phyloP scores from a whole-genome alignment of 2,113 vertebrate genomes.

The Ceyx cyanopectus region DNA sequence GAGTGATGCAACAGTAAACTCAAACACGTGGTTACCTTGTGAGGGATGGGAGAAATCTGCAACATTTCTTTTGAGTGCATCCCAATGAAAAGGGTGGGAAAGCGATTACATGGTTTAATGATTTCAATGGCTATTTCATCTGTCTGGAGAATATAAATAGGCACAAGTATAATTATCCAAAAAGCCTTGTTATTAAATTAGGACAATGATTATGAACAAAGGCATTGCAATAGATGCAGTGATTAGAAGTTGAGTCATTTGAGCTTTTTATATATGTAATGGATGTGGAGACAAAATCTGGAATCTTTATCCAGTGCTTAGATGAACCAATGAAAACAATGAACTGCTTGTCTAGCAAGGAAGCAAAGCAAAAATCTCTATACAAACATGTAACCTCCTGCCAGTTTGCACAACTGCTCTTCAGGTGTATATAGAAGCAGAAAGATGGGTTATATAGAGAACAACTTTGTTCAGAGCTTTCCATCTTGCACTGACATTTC shows the following conservation, averaged over 20 bases:
- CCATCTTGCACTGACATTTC: background rate
- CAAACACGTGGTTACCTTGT: background rate
- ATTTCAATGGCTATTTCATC: background rate
- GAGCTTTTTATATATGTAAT: background rate
- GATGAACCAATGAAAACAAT: background rate
- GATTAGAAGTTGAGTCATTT: background rate
- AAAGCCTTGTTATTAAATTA: background rate
- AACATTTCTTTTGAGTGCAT: background rate
- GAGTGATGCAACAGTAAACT: background rate
- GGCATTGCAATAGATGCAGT: background rate
- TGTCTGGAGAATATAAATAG: background rate
- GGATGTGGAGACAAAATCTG: background rate
- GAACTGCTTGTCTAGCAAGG: background rate
- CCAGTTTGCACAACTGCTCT: background rate
- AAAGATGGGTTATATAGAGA: background rate
- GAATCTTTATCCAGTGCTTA: background rate
- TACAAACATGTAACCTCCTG: background rate
- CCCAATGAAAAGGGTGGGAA: background rate
- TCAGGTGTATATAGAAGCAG: background rate
- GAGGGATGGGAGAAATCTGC: background rate
- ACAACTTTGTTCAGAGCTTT: background rate
- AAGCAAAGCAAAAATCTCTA: background rate
- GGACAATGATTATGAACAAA: background rate
- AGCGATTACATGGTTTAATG: background rate
- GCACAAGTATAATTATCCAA: background rate